Evolutionary conservation across 2,113 vertebrate species (phyloP), one percentile per base, ranked within the genome.

Genomic region (Sinocyclocheilus maitianheensis): DNA sequence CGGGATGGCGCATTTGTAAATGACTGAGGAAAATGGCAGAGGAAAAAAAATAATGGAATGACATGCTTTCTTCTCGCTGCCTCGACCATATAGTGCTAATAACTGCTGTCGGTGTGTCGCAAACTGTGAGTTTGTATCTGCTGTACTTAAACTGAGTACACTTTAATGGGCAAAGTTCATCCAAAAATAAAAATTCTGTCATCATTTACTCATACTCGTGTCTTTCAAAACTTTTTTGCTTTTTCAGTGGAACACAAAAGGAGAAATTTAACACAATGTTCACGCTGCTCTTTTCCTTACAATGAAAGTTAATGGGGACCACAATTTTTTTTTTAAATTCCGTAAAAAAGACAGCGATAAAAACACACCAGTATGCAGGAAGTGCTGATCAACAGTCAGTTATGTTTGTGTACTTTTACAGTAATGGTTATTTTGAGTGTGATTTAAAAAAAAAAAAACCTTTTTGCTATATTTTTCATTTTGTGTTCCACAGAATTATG

Each of bases 1-100:
- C 93, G 93, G 92, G 92, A 89, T 77, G 85, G 88, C 92, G 93
- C 93, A 94, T 95, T 93, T 86, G 91, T 88, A 76, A 48, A 76
- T 51, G 72, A 24, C 43, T 14, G 72, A 76, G 72, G n/a, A 48
- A 80, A 92, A 93, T 95, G 95, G 96, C 13, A 20, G 30, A 37
- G 67, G 69, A 13, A 40, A 30, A n/a, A 60, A 65, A 65, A 48
- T 71, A 37, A 82, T 82, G 65, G 65, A 69, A 71, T 37, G 65
- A 53, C 14, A 55, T 0, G 26, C 65, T 83, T 55, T 71, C n/a
- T 5, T 34, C 26, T 53, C 3, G 1, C 43, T 4, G 46, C n/a
- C 81, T 53, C 1, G 16, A n/a, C 9, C 51, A 55, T 77, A 34
- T 62, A 43, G 40, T 43, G 40, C 40, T 43, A 12, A 48, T 43